Conservation (phyloP, 2,797 vertebrate species). For the Astyanax mexicanus region DNA sequence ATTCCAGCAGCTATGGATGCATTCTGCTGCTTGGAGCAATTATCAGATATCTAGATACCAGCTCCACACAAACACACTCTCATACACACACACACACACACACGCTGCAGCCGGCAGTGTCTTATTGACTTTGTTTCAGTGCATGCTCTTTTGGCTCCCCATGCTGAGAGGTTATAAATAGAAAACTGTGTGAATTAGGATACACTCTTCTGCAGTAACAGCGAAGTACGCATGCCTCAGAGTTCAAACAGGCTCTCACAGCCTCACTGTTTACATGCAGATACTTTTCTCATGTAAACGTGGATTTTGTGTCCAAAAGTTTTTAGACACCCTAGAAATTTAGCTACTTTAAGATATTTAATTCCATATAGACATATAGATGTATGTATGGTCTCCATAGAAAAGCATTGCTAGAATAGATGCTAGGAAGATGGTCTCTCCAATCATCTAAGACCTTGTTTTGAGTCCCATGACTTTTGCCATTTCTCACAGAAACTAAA, state of each 20-base stretch:
- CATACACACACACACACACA: no score
- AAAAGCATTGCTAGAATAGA: no score
- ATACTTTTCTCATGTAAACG: background rate
- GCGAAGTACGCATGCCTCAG: slow-evolving; percentile 60
- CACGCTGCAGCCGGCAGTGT: slow-evolving; percentile 67
- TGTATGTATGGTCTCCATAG: no score
- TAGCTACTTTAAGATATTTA: background rate
- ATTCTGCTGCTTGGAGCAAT: slow-evolving; percentile 67
- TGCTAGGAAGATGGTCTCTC: no score
- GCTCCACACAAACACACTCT: slow-evolving; percentile 59
- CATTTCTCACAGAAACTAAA: no score
- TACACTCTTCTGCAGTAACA: slow-evolving; percentile 72
- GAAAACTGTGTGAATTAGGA: slow-evolving; percentile 73
- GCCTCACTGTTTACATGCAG: slow-evolving; percentile 21
- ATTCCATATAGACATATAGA: no score
- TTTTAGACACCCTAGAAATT: background rate
- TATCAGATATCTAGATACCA: slow-evolving; percentile 66
- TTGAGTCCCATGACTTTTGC: no score
- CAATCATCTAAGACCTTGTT: no score
- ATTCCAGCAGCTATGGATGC: slow-evolving; percentile 70
- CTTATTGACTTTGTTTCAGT: slow-evolving; percentile 76
- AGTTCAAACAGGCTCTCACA: slow-evolving; percentile 55
- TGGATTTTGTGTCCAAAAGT: no score
- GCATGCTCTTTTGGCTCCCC: slow-evolving; percentile 64
- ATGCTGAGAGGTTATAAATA: slow-evolving; percentile 76